phyloP scores from a whole-genome alignment of 2,797 vertebrate species.

The Valencia hispanica region DNA sequence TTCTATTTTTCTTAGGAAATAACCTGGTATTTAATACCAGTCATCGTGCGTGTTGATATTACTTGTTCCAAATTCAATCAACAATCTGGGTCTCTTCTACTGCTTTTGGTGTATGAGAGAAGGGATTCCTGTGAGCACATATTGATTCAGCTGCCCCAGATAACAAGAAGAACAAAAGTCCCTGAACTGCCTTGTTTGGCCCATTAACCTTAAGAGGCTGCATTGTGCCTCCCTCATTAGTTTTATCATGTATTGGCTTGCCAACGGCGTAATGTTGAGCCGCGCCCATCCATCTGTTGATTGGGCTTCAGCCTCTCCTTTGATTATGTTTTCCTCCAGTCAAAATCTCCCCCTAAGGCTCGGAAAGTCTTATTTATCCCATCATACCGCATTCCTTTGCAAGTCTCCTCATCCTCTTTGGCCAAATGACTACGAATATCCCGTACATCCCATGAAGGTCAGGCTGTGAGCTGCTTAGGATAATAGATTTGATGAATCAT shows the following conservation, averaged over 20 bases:
- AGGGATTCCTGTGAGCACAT: slow-evolving; percentile 6
- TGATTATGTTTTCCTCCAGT: slow-evolving; percentile 40
- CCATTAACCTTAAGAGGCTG: slow-evolving; percentile 34
- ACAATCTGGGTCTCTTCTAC: background rate
- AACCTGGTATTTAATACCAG: background rate
- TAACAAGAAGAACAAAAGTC: slow-evolving; percentile 27
- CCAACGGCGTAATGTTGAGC: slow-evolving; percentile 27
- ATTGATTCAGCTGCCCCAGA: slow-evolving; percentile 40
- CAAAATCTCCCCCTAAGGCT: slow-evolving; percentile 41
- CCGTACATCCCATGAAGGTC: slow-evolving; percentile 28
- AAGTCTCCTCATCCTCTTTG: background rate
- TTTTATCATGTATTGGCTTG: slow-evolving; percentile 41
- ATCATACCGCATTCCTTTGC: slow-evolving; percentile 9
- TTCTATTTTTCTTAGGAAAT: background rate
- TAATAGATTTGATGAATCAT: slow-evolving; percentile 44
- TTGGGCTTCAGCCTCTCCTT: slow-evolving; percentile 49
- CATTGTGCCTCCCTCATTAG: slow-evolving; percentile 40
- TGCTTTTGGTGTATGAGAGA: slow-evolving; percentile 1
- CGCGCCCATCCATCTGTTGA: slow-evolving; percentile 58
- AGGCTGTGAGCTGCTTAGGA: slow-evolving; percentile 7
- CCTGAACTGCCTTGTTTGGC: slow-evolving; percentile 36
- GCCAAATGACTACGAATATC: slow-evolving; percentile 3
- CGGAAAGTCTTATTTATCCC: slow-evolving; percentile 25
- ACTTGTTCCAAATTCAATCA: slow-evolving; percentile 2
- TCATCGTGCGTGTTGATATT: background rate